Base-by-base conservation (phyloP, 2,797 vertebrate genomes). In the Limosa lapponica region DNA sequence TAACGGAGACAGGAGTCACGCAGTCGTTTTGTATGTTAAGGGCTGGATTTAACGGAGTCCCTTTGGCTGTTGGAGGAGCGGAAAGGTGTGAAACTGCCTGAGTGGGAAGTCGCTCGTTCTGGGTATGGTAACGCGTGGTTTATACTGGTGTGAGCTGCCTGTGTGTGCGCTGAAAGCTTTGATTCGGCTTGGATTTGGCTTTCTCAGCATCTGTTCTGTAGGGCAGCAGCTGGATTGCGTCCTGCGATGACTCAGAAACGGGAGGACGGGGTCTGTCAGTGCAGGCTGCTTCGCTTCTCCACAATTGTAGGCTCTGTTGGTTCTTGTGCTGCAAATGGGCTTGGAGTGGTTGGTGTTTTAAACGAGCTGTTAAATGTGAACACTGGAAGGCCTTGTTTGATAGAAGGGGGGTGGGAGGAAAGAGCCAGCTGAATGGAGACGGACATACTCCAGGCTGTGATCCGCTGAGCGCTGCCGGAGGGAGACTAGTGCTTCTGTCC, bases 161-260 rank as follows among this genome's bases (percentile, higher is more conserved):
- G 41, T 61, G 75, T 65, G 87, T 43, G 15, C 4, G 2, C 69
- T 75, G 85, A 39, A 67, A 77, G 87, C 94, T 94, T 90, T 89
- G 65, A 49, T 30, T 79, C 54, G 65, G 85, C 82, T 95, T 94
- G 73, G 64, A n/a, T 62, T 55, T 54, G 72, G 65, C 72, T 73
- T 58, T 43, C 62, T 57, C 65, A 37, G 89, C 83, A 54, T 88
- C 75, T 92, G 36, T 79, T 90, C 83, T n/a, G 30, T 34, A 82
- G 81, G 81, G 70, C 66, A 73, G 72, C 57, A 75, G 95, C 94
- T 96, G 95, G 84, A 71, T 52, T 23, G 85, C 73, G 71, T 96
- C 95, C 91, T 93, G 54, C 72, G 12, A 8, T n/a, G 67, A 36
- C n/a, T 39, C 0, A 23, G 89, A n/a, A 89, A 51, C 2, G 10